Conservation (phyloP, 2,888 invertebrate species). For the Ischnus inquisitorius region DNA sequence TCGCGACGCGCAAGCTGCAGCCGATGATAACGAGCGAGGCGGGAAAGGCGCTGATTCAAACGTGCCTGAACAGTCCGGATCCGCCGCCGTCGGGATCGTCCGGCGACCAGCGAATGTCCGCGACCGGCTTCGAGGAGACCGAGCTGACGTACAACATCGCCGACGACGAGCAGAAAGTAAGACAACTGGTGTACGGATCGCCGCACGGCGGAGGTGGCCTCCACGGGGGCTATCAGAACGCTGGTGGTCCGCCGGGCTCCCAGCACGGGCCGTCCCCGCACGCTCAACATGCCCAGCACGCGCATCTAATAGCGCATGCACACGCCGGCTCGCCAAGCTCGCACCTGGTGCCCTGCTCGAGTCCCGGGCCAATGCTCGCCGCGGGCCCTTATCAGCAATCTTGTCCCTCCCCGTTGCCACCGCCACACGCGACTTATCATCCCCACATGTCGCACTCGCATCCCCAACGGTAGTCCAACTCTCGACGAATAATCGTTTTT, state of each 20-base stretch:
- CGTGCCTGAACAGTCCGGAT: slow-evolving; percentile 99
- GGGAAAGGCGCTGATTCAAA: slow-evolving; percentile 99
- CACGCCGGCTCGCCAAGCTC: slow-evolving; percentile 86
- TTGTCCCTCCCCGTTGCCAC: slow-evolving; percentile 92
- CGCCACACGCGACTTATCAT: slow-evolving; percentile 87
- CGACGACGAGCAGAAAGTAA: slow-evolving; percentile 98
- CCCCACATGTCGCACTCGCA: slow-evolving; percentile 91
- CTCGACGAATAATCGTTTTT: neutral
- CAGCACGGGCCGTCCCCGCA: slow-evolving; percentile 87
- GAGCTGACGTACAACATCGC: slow-evolving; percentile 98
- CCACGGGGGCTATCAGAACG: slow-evolving; percentile 82
- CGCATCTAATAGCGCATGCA: slow-evolving; percentile 89
- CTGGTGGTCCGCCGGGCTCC: slow-evolving; percentile 81
- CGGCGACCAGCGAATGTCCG: slow-evolving; percentile 98
- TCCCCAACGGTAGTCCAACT: slow-evolving; percentile 92
- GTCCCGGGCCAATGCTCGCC: slow-evolving; percentile 92
- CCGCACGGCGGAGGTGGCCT: slow-evolving; percentile 89
- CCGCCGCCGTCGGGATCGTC: slow-evolving; percentile 90
- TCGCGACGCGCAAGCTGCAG: slow-evolving; percentile 98
- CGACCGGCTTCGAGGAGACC: slow-evolving; percentile 99
- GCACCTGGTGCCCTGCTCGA: slow-evolving; percentile 88
- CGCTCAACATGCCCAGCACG: slow-evolving; percentile 88
- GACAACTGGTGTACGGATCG: slow-evolving; percentile 95
- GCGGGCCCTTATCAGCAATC: slow-evolving; percentile 87
- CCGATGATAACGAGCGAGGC: slow-evolving; percentile 99